Conservation (phyloP, 2,888 invertebrate genomes). For the Himalopsyche japonica region DNA sequence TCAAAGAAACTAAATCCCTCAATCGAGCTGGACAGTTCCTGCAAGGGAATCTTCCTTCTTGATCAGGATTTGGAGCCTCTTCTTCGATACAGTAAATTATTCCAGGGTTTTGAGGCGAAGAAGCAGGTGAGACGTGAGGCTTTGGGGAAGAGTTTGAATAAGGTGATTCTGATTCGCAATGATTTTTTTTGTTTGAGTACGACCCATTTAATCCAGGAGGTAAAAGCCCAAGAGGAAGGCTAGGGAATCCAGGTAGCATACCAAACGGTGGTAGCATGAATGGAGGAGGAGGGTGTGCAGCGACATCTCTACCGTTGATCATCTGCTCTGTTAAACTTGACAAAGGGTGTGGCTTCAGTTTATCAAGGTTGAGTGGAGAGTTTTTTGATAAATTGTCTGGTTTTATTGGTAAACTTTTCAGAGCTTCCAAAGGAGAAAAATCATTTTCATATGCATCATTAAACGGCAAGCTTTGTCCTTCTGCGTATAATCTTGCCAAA, state of each 20-base stretch:
- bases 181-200: constrained; percentile 30
- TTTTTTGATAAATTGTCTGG: constrained; percentile 25
- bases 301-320: constrained; percentile 28
- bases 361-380: constrained; percentile 19
- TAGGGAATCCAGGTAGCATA: constrained; percentile 57
- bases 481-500: constrained; percentile 76
- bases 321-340: constrained; percentile 37
- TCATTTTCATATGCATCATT: constrained; percentile 52
- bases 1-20: constrained; percentile 64
- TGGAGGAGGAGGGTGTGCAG: constrained; percentile 54
- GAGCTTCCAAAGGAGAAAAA: constrained; percentile 51
- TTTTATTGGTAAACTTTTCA: constrained; percentile 49
- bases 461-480: constrained; percentile 64
- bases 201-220: constrained; percentile 51
- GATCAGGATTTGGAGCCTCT: constrained; percentile 67
- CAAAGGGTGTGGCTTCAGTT: constrained; percentile 26
- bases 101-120: constrained; percentile 49
- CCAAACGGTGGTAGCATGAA: constrained; percentile 58
- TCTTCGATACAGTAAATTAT: constrained; percentile 67
- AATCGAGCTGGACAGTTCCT: constrained; percentile 70
- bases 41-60: constrained; percentile 70
- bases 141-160: constrained; percentile 43
- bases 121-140: constrained; percentile 23
- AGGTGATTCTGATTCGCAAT: constrained; percentile 44
- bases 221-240: constrained; percentile 54